These are phyloP conservation scores for Drosophila percnosoma DNA, from an alignment of 2,888 invertebrate species.

Conservation along the genomic window DNA sequence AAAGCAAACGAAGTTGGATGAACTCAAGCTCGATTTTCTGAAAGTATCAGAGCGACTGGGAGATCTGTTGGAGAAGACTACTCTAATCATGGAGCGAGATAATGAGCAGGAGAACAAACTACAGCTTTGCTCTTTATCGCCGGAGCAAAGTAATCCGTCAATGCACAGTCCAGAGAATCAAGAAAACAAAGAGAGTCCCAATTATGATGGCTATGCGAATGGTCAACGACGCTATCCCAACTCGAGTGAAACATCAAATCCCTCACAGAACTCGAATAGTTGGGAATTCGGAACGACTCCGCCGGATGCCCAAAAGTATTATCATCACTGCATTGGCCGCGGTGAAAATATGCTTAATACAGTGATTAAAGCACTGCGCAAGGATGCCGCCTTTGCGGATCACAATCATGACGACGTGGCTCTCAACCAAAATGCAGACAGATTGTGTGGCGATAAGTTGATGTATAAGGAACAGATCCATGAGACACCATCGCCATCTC, in stretches of 20 bases:
- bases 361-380: slow-evolving; percentile 78
- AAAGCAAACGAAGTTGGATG: slow-evolving; percentile 68
- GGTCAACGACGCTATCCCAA: slow-evolving; percentile 65
- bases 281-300: slow-evolving; percentile 67
- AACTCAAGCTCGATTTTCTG: slow-evolving; percentile 74
- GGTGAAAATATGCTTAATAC: slow-evolving; percentile 77
- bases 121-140: slow-evolving; percentile 51
- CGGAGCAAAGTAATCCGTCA: slow-evolving; percentile 48
- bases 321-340: slow-evolving; percentile 65
- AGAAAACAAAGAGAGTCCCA: slow-evolving; percentile 62
- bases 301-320: slow-evolving; percentile 59
- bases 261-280: slow-evolving; percentile 71
- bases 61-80: slow-evolving; percentile 81
- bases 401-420: slow-evolving; percentile 52
- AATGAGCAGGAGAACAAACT: slow-evolving; percentile 65
- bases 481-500: slow-evolving; percentile 38
- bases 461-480: slow-evolving; percentile 61
- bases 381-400: slow-evolving; percentile 67
- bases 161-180: slow-evolving; percentile 44
- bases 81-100: slow-evolving; percentile 82
- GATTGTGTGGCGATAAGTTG: slow-evolving; percentile 56
- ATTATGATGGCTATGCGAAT: slow-evolving; percentile 59
- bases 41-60: slow-evolving; percentile 82
- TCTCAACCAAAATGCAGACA: slow-evolving; percentile 56
- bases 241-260: slow-evolving; percentile 72